Conservation (phyloP, 1,140 invertebrate species). For the Macrosteles quadrilineatus region DNA sequence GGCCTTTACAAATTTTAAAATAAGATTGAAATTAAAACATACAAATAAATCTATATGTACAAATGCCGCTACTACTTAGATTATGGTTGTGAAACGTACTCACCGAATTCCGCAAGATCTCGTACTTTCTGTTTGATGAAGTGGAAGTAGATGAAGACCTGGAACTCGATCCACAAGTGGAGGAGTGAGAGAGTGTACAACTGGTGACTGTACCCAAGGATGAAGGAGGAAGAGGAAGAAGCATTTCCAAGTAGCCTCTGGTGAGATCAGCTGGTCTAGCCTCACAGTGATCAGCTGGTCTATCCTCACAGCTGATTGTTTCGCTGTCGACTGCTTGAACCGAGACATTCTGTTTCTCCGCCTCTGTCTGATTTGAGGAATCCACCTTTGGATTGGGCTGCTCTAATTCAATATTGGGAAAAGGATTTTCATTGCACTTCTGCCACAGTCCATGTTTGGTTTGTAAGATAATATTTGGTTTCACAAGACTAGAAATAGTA, state of each 20-base stretch:
- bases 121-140: neutral
- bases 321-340: neutral
- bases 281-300: neutral
- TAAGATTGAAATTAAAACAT: too few species aligned
- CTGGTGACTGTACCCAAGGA: neutral
- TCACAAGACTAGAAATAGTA: neutral
- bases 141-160: neutral
- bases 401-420: neutral
- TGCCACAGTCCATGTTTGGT: neutral
- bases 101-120: too few species aligned
- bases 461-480: slow-evolving; percentile 5
- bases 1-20: too few species aligned
- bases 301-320: neutral
- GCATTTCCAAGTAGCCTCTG: neutral
- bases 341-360: neutral
- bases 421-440: neutral
- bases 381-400: neutral
- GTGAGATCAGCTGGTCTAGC: too few species aligned
- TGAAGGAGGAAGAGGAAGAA: neutral
- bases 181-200: neutral
- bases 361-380: slow-evolving; percentile 11
- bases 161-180: neutral
- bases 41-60: too few species aligned
- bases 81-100: too few species aligned
- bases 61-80: too few species aligned